These are phyloP conservation scores for Lithodes maja DNA, from an alignment of 2,888 invertebrate genomes.

Conservation along the genomic window DNA sequence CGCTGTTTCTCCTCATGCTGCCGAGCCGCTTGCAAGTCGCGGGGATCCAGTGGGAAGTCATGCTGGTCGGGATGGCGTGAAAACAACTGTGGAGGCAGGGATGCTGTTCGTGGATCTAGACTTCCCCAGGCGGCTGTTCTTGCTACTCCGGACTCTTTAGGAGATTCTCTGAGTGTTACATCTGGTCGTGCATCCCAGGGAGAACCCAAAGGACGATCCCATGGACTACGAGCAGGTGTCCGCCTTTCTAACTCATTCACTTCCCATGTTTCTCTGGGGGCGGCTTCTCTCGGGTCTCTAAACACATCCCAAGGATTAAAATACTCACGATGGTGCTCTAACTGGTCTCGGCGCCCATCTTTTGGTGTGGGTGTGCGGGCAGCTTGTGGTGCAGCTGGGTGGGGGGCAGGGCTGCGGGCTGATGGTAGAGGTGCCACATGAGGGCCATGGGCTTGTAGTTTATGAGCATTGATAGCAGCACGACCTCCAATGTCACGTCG, in stretches of 20 bases:
- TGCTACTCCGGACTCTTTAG: constrained; percentile 18
- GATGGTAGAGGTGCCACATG: constrained; percentile 63
- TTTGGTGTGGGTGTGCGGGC: constrained; percentile 53
- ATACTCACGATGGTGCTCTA: constrained; percentile 55
- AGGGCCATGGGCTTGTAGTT: constrained; percentile 64
- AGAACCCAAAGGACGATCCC: constrained; percentile 59
- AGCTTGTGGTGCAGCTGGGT: constrained; percentile 30
- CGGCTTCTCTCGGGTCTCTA: constrained; percentile 36
- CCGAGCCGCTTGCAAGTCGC: constrained; percentile 32
- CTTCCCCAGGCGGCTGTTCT: constrained; percentile 23
- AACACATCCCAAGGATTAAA: constrained; percentile 69
- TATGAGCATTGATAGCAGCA: constrained; percentile 62
- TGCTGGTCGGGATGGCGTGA: constrained; percentile 22
- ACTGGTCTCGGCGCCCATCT: constrained; percentile 41
- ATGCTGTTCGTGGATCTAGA: constrained; percentile 5
- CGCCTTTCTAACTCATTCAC: constrained; percentile 29
- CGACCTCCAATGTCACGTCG: constrained; percentile 62
- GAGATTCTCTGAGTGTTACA: constrained; percentile 18
- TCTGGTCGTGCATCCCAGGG: constrained; percentile 45
- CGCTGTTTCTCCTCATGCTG: constrained; percentile 32
- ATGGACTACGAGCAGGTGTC: constrained; percentile 41
- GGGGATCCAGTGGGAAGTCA: constrained; percentile 46
- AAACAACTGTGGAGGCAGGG: neutral
- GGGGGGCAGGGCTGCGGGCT: constrained; percentile 41
- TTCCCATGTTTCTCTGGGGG: constrained; percentile 52